Evolutionary conservation across 2,888 invertebrate genomes (phyloP), one percentile per base, ranked within the genome.

Genomic region (Drosophila longiperda): DNA sequence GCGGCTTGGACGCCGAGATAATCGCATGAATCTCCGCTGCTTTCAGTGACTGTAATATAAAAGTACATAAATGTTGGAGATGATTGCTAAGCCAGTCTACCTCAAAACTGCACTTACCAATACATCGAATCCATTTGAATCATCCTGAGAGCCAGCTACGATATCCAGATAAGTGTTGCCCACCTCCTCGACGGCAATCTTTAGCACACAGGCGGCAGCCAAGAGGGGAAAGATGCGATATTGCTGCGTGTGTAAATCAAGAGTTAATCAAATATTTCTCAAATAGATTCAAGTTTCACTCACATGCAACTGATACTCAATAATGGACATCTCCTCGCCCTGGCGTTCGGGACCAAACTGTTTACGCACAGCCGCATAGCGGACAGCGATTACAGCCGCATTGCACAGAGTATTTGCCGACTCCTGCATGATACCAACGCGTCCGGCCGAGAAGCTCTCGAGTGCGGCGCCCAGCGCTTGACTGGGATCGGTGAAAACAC

Each of bases 401-500:
- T 95, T 94, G 50, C 94, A 94, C 26, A 96, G 92, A 54, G 95
- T 94, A 38, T 93, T 93, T 6, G 92, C 93, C 62, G 94, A 78
- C 69, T 93, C 93, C 73, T 93, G 93, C 81, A 95, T 95, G 69
- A 97, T 97, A 9, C 96, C 96, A 57, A 97, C 95, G 60, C 97
- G 94, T 78, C 98, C 98, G 59, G 96, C 96, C 0, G 98, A 98
- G 80, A 98, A 94, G 80, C 97, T 97, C 87, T 98, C 98, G 50
- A 98, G 93, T 0, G 97, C 97, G 0, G 97, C 97, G 0, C 96
- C 98, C 78, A 98, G 94, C 88, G 98, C 96, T 91, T 96, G 96
- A 45, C 96, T 96, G 0, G 98, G 97, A 89, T 98, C 98, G 53
- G 97, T 96, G 92, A 97, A 97, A n/a, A 97, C 96, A 81, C 97